Base-by-base conservation (phyloP, 2,113 vertebrate species). In the Petaurus breviceps region DNA sequence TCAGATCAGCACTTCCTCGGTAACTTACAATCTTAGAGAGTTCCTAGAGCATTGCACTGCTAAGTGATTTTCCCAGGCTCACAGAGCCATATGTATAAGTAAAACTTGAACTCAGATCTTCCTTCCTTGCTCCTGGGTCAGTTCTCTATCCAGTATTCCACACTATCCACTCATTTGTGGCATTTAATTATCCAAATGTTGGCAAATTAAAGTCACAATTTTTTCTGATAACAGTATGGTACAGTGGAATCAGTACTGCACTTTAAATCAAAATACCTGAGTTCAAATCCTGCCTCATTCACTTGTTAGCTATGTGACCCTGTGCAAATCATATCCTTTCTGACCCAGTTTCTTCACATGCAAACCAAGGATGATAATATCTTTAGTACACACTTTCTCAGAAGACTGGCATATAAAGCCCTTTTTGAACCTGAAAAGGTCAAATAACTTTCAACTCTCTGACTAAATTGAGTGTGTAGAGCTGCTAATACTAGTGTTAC, bases 141-240 rank as follows among this genome's bases (percentile, higher is more conserved):
- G 61, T 77, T 77, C 6, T 84, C n/a, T 84, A 43, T 84, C 68
- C n/a, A n/a, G 22, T n/a, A 7, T 5, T 84, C 7, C 16, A 84
- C 7, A 43, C n/a, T 84, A 6, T n/a, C n/a, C 68, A 22, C 95
- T 98, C 95, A 92, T 96, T 90, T 95, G 90, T 95, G 95, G 92
- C 91, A 97, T 95, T 97, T 95, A 98, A 90, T 94, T 90, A 96
- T 95, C 90, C 61, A 97, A 97, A 97, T 95, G 90, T 96, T 96
- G 95, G 95, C 54, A 97, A 97, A 97, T 97, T 97, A 97, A 97
- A 97, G 92, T 50, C 94, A 95, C 61, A 95, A 57, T 96, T 91
- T 96, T 92, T 95, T 97, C 93, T 93, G 90, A 97, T 51, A 16
- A n/a, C 16, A 19, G 19, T 43, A 84, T 84, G 68, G 16, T 84